Percentiles rank a stretch among this genome's conserved stretches.
phyloP scores from a whole-genome alignment of 2,797 vertebrate species.

The Molothrus aeneus region DNA sequence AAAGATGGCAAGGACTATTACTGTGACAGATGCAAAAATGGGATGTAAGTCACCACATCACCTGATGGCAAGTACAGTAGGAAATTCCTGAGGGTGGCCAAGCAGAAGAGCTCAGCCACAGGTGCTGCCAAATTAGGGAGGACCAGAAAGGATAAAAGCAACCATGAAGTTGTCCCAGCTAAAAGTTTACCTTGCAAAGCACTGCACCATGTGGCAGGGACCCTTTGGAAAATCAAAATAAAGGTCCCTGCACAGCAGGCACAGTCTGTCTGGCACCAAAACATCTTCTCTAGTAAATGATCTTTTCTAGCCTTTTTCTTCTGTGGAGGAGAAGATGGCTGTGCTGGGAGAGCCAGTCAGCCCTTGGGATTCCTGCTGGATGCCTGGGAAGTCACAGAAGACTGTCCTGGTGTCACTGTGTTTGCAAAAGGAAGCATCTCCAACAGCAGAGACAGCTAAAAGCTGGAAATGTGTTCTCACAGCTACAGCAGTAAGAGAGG shows the following conservation, averaged over 20 bases:
- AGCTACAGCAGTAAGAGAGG: neutral
- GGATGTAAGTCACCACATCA: neutral
- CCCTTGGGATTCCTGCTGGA: neutral
- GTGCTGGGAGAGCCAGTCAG: neutral
- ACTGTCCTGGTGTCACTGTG: neutral
- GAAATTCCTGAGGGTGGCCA: neutral
- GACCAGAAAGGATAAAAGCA: neutral
- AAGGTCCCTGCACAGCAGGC: neutral
- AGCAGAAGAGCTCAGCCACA: neutral
- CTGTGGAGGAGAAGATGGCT: neutral
- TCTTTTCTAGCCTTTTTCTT: neutral
- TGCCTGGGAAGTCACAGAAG: neutral
- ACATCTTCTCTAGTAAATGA: neutral
- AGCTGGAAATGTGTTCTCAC: neutral
- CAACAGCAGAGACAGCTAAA: neutral
- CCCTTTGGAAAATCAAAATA: neutral
- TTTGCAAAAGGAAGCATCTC: neutral
- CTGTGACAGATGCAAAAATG: neutral
- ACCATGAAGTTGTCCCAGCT: neutral
- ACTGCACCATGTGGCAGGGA: neutral
- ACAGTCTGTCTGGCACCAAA: neutral
- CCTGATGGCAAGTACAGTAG: neutral
- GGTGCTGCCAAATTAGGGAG: neutral
- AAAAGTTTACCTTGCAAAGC: neutral
- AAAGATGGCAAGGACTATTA: neutral